These are phyloP conservation scores for Phalacrocorax pelagicus DNA, from an alignment of 2,113 vertebrate species.

Conservation along the genomic window DNA sequence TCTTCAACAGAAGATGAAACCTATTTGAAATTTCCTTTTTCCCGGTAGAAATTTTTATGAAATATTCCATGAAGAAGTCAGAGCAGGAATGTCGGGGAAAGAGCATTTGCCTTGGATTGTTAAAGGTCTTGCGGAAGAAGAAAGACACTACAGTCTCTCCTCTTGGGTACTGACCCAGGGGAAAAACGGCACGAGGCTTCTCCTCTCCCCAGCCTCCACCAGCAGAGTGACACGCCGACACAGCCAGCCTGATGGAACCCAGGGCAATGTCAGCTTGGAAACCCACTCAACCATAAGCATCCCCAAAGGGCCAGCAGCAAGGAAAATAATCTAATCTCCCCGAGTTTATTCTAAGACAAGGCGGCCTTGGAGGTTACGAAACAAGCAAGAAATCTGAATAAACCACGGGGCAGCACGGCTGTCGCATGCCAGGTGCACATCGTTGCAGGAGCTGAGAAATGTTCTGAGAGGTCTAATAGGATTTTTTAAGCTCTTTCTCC, in stretches of 20 bases:
- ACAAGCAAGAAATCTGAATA: neutral
- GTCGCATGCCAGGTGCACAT: accelerated
- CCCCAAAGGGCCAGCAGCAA: neutral
- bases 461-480: neutral
- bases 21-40: neutral
- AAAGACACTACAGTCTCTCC: neutral
- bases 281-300: neutral
- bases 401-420: neutral
- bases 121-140: neutral
- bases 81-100: neutral
- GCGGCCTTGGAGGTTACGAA: neutral
- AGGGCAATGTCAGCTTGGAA: neutral
- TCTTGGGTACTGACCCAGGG: neutral
- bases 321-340: neutral
- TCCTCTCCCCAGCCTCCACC: neutral
- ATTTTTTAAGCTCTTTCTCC: neutral
- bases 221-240: neutral
- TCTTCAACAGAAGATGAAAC: neutral
- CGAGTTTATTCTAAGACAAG: neutral
- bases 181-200: neutral
- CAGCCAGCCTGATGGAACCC: neutral
- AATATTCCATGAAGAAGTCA: neutral
- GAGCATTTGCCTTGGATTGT: neutral
- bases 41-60: neutral
- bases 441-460: neutral